These are phyloP conservation scores for Rhegmatorhina hoffmannsi DNA, from an alignment of 2,113 vertebrate species.

Conservation along the genomic window DNA sequence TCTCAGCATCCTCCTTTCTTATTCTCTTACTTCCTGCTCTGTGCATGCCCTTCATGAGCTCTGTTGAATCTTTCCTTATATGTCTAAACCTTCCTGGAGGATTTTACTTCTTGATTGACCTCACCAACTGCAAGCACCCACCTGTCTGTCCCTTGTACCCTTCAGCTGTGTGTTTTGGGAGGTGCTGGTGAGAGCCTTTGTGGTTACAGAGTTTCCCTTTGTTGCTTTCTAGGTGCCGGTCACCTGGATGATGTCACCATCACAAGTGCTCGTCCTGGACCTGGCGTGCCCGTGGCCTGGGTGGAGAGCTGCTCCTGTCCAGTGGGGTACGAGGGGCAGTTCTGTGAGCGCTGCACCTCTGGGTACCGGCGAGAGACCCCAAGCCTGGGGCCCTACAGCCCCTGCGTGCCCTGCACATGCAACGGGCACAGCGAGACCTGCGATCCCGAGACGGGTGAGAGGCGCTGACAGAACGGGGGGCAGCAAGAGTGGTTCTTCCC, in stretches of 20 bases:
- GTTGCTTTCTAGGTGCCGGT: slow-evolving; percentile 80
- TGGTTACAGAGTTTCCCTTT: background rate
- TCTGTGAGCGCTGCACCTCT: slow-evolving; percentile 88
- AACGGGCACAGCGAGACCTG: slow-evolving; percentile 92
- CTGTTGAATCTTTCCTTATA: background rate
- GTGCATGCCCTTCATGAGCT: rapidly evolving
- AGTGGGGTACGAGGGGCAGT: slow-evolving; percentile 89
- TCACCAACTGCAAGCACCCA: background rate
- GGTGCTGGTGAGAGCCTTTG: rapidly evolving
- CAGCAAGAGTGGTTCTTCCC: background rate
- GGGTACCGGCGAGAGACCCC: slow-evolving; percentile 86
- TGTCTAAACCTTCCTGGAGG: background rate
- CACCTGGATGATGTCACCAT: slow-evolving; percentile 89
- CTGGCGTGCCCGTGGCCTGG: slow-evolving; percentile 83
- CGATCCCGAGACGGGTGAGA: slow-evolving; percentile 83
- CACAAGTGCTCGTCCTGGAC: slow-evolving; percentile 79
- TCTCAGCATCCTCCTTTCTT: background rate
- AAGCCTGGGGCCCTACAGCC: slow-evolving; percentile 83
- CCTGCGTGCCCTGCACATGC: slow-evolving; percentile 89
- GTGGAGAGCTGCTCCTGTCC: slow-evolving; percentile 94
- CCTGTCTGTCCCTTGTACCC: rapidly evolving
- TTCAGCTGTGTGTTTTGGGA: background rate
- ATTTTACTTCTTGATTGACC: background rate
- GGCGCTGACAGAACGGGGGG: background rate
- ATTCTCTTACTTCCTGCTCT: background rate